phyloP scores from a whole-genome alignment of 1,140 invertebrate species.

The Bombus sibiricus region DNA sequence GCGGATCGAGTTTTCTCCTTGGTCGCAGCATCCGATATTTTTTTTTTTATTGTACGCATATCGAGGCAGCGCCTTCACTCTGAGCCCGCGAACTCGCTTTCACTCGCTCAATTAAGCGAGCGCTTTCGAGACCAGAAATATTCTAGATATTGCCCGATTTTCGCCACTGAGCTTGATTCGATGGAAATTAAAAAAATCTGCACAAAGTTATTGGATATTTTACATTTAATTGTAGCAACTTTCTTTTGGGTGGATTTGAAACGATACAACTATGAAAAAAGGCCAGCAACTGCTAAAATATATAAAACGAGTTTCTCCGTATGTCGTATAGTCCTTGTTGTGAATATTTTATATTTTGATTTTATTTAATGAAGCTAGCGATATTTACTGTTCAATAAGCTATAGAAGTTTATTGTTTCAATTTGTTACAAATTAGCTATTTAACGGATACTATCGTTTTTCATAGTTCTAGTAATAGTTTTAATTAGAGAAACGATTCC shows the following conservation, averaged over 20 bases:
- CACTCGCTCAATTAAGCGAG: conserved; percentile 63
- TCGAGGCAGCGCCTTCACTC: conserved; percentile 64
- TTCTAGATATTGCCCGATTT: conserved; percentile 49
- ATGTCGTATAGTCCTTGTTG: neutral
- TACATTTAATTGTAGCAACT: neutral
- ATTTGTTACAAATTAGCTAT: neutral
- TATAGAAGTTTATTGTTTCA: neutral
- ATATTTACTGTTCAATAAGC: neutral
- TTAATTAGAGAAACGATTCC: neutral
- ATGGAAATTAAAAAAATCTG: too few relatives aligned
- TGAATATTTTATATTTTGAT: neutral
- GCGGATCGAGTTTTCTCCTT: conserved; percentile 50
- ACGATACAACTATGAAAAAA: neutral
- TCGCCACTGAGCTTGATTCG: neutral
- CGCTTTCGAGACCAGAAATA: conserved; percentile 59
- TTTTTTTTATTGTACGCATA: conserved; percentile 61
- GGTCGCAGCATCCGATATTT: conserved; percentile 53
- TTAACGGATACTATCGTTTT: neutral
- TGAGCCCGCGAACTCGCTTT: conserved; percentile 59
- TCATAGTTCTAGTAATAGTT: neutral
- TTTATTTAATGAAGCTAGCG: too few relatives aligned
- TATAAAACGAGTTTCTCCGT: neutral
- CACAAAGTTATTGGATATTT: neutral
- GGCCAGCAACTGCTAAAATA: neutral
- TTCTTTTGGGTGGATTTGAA: neutral